These are phyloP conservation scores for Ameiurus melas DNA, from an alignment of 2,113 vertebrate genomes.

Conservation along the genomic window DNA sequence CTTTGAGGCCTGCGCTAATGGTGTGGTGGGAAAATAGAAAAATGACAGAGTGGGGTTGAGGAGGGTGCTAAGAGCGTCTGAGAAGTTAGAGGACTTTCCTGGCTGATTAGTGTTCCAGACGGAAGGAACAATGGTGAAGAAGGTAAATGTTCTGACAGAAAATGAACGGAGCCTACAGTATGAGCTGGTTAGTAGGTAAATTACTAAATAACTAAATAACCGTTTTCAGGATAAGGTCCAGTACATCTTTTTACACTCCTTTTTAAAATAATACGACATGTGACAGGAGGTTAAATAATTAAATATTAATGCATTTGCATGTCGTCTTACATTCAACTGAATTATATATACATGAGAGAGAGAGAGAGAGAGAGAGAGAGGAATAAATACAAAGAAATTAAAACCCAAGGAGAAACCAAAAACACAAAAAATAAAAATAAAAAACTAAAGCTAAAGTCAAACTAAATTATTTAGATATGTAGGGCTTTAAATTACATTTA, in stretches of 20 bases:
- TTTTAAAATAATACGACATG: background rate
- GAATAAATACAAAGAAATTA: too few species aligned
- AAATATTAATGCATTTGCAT: background rate
- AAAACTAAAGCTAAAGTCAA: too few species aligned
- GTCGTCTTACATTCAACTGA: background rate
- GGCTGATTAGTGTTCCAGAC: background rate
- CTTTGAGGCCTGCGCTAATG: conserved; percentile 19
- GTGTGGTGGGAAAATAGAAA: background rate
- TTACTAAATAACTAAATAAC: background rate
- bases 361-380: too few species aligned
- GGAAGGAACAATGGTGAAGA: background rate
- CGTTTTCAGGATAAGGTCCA: background rate
- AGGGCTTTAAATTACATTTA: too few species aligned
- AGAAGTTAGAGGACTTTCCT: conserved; percentile 20
- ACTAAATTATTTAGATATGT: too few species aligned
- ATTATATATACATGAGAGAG: background rate
- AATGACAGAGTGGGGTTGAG: conserved; percentile 27
- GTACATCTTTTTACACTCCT: background rate
- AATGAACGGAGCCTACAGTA: background rate
- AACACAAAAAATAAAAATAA: too few species aligned
- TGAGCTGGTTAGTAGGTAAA: background rate
- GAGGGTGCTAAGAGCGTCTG: conserved; percentile 7
- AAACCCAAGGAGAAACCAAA: too few species aligned
- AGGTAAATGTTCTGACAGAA: background rate
- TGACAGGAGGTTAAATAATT: background rate